Percentiles rank a stretch among this genome's conserved stretches.
These are phyloP conservation scores for Sialia sialis DNA, from an alignment of 2,113 vertebrate genomes.

Conservation along the genomic window DNA sequence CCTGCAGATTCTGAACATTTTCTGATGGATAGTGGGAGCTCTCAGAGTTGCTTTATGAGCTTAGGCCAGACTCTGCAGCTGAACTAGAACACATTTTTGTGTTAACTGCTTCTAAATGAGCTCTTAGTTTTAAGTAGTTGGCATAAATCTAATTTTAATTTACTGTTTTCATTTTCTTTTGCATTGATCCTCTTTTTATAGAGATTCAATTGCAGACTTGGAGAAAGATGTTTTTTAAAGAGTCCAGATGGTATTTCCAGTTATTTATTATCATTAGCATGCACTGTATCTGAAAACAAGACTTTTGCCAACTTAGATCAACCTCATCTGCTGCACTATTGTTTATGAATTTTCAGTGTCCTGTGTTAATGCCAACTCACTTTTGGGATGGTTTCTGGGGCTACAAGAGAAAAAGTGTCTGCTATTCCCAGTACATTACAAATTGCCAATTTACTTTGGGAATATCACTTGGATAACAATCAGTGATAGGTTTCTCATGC, in stretches of 20 bases:
- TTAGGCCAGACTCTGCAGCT: not conserved
- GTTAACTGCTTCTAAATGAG: constrained; percentile 56
- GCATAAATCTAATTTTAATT: constrained; percentile 59
- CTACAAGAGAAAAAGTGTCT: not conserved
- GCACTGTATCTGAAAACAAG: constrained; percentile 41
- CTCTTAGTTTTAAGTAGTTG: constrained; percentile 46
- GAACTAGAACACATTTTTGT: constrained; percentile 32
- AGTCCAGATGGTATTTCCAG: constrained; percentile 52
- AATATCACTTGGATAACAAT: not conserved
- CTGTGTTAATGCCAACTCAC: not conserved
- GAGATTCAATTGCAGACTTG: constrained; percentile 37
- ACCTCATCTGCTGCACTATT: constrained; percentile 19
- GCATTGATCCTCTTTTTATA: constrained; percentile 29
- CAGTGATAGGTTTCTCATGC: not conserved
- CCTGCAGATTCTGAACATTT: not conserved
- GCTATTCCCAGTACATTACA: not conserved
- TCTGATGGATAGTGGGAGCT: not conserved
- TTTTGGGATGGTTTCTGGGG: not conserved
- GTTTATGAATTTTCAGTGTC: not conserved
- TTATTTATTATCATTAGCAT: constrained; percentile 55
- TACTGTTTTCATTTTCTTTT: constrained; percentile 47
- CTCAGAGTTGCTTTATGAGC: not conserved
- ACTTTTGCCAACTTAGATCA: constrained; percentile 44
- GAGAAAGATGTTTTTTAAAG: constrained; percentile 27
- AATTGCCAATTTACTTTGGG: not conserved